phyloP scores from a whole-genome alignment of 2,888 invertebrate species.

The Hipparchia sbordonii region DNA sequence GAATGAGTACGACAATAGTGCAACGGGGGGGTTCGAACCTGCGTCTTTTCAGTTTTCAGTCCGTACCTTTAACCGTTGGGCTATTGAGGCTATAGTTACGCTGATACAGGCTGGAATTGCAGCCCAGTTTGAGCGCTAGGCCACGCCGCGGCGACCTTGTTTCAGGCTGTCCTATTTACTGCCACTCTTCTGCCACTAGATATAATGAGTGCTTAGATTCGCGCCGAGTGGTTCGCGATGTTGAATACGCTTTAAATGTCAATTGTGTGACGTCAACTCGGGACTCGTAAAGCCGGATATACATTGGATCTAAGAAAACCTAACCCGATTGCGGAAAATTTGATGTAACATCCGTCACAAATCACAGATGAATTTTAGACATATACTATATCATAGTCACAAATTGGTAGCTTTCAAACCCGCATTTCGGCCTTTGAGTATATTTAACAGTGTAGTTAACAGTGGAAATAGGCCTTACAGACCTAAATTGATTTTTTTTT shows the following conservation, averaged over 20 bases:
- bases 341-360: too few species aligned
- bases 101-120: neutral
- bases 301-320: neutral
- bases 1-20: neutral
- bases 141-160: slow-evolving; percentile 3
- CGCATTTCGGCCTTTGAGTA: too few species aligned
- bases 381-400: too few species aligned
- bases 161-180: slow-evolving; percentile 17
- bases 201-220: slow-evolving; percentile 31
- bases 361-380: too few species aligned
- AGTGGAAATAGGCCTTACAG: too few species aligned
- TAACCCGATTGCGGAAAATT: neutral
- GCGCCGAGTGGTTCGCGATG: slow-evolving; percentile 22
- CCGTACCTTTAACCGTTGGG: too few species aligned
- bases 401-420: too few species aligned
- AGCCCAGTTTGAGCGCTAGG: neutral
- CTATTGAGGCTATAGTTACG: too few species aligned
- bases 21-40: too few species aligned
- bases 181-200: slow-evolving; percentile 12
- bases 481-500: too few species aligned
- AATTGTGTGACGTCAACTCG: slow-evolving; percentile 34
- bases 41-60: too few species aligned
- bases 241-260: slow-evolving; percentile 32
- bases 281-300: slow-evolving; percentile 20
- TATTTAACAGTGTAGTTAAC: too few species aligned